Conservation (phyloP, 1,140 invertebrate species). For the Diabrotica virgifera region DNA sequence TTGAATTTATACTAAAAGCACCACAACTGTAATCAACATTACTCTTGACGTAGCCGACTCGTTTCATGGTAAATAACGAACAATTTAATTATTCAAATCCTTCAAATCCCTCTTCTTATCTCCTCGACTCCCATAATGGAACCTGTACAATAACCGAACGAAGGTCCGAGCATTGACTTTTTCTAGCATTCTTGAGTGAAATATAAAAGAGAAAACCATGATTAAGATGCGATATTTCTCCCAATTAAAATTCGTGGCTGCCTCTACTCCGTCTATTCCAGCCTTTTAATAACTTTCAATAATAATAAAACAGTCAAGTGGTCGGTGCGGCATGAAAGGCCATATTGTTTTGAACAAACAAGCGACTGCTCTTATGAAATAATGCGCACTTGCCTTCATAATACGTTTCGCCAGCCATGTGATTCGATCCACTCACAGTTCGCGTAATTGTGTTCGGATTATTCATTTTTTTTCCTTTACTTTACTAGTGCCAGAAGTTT, state of each 20-base stretch:
- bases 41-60: too few species aligned
- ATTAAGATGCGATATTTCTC: conserved; percentile 31
- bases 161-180: conserved; percentile 1
- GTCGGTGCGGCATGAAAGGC: conserved; percentile 35
- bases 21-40: too few species aligned
- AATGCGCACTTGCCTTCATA: conserved; percentile 37
- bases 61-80: too few species aligned
- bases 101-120: too few species aligned
- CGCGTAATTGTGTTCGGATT: conserved; percentile 20
- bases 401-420: conserved; percentile 34
- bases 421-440: conserved; percentile 26
- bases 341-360: conserved; percentile 36
- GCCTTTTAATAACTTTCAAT: conserved; percentile 25
- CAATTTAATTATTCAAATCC: too few species aligned
- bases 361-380: conserved; percentile 37
- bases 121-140: neutral
- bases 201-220: conserved; percentile 9
- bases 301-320: conserved; percentile 35
- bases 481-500: conserved; percentile 13
- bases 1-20: too few species aligned
- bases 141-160: neutral
- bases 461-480: conserved; percentile 16
- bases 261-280: conserved; percentile 21
- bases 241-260: conserved; percentile 36
- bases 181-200: conserved; percentile 8